Evolutionary conservation across 2,113 vertebrate genomes (phyloP).

Genomic region (Dendropsophus ebraccatus): DNA sequence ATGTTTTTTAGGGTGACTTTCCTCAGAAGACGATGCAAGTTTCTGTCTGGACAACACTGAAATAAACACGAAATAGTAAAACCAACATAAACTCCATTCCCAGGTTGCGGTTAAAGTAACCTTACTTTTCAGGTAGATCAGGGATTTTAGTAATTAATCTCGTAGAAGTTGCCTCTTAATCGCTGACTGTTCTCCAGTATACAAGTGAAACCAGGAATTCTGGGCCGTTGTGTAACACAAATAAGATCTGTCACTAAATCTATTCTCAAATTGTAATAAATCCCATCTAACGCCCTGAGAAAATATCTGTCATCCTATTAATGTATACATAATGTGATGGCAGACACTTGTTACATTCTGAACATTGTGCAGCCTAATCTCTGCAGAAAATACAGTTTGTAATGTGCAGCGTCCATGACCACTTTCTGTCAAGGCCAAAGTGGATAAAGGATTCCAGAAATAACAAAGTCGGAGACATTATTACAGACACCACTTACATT

Average conservation of each 20-base stretch:
- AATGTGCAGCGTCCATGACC: constrained; percentile 30
- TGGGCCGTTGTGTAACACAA: background rate
- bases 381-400: background rate
- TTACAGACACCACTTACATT: constrained; percentile 5
- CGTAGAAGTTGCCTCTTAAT: background rate
- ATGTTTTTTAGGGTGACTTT: background rate
- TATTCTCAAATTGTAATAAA: constrained; percentile 8
- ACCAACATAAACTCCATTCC: background rate
- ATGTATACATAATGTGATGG: constrained; percentile 31
- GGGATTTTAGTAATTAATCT: background rate
- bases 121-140: background rate
- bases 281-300: background rate
- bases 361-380: background rate
- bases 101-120: background rate
- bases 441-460: constrained; percentile 32
- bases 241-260: constrained; percentile 37
- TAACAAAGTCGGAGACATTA: constrained; percentile 1
- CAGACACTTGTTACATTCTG: background rate
- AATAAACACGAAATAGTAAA: background rate
- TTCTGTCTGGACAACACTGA: background rate
- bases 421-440: constrained; percentile 28
- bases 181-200: constrained; percentile 5
- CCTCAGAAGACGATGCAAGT: background rate
- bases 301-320: constrained; percentile 24
- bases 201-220: constrained; percentile 1